phyloP scores from a whole-genome alignment of 1,140 invertebrate species.

The Achatina immaculata region DNA sequence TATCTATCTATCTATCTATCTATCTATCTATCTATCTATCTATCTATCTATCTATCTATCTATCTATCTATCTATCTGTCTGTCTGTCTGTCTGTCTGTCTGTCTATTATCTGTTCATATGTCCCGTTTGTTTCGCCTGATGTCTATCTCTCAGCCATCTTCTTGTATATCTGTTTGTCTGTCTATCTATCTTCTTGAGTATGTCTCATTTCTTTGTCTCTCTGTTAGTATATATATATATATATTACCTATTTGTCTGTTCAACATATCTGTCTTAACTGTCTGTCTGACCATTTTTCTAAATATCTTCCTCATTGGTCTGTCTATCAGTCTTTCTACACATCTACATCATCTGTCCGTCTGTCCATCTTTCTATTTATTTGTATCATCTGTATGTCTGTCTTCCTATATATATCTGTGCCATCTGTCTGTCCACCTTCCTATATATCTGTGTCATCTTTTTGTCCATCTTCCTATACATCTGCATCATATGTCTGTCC shows the following conservation, averaged over 20 bases:
- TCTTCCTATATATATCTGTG: background rate
- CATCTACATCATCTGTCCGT: background rate
- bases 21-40: constrained; percentile 21
- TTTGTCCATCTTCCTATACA: too few relatives aligned
- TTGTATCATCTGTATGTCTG: background rate
- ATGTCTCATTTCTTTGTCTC: too few relatives aligned
- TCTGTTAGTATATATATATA: too few relatives aligned
- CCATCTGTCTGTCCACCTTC: background rate
- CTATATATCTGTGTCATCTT: too few relatives aligned
- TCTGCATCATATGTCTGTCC: too few relatives aligned
- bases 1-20: constrained; percentile 28
- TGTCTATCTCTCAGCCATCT: too few relatives aligned
- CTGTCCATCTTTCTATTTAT: background rate
- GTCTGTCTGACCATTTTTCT: too few relatives aligned
- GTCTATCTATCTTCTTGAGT: constrained; percentile 22
- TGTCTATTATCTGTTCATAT: constrained; percentile 15
- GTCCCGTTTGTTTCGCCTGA: too few relatives aligned
- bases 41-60: constrained; percentile 17
- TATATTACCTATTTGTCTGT: too few relatives aligned
- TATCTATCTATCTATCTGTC: constrained; percentile 17
- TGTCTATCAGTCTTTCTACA: too few relatives aligned
- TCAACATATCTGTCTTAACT: too few relatives aligned
- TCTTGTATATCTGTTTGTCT: constrained; percentile 7
- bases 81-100: background rate
- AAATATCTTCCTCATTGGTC: too few relatives aligned